Conservation (phyloP, 2,888 invertebrate genomes). For the Ectemnius continuus region DNA sequence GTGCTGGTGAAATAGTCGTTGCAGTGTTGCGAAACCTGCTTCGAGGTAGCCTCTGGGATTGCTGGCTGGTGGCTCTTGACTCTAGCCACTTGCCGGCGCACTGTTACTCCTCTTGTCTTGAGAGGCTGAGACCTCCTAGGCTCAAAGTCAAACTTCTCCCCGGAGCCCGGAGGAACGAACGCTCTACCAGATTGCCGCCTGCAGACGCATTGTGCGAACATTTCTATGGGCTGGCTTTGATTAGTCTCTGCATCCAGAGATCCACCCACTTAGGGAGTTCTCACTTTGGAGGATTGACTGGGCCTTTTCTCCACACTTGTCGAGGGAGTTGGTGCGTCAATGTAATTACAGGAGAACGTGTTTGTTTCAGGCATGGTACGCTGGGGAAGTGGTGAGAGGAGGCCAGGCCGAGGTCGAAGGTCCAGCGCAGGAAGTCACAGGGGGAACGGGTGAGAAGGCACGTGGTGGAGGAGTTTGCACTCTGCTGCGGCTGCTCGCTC, state of each 20-base stretch:
- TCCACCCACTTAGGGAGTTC: neutral
- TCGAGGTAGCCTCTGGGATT: neutral
- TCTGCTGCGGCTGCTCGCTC: slow-evolving; percentile 45
- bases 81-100: no score
- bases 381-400: neutral
- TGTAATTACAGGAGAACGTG: slow-evolving; percentile 26
- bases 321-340: slow-evolving; percentile 24
- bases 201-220: slow-evolving; percentile 56
- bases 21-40: slow-evolving; percentile 19
- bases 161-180: slow-evolving; percentile 24
- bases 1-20: neutral
- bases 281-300: slow-evolving; percentile 9
- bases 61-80: slow-evolving; percentile 2
- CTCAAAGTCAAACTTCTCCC: slow-evolving; percentile 43
- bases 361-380: neutral
- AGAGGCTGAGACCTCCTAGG: slow-evolving; percentile 44
- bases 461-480: slow-evolving; percentile 51
- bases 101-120: slow-evolving; percentile 22
- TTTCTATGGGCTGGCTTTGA: slow-evolving; percentile 46
- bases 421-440: neutral
- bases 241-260: neutral
- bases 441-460: slow-evolving; percentile 52
- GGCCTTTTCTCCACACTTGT: slow-evolving; percentile 14
- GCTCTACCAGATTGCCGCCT: slow-evolving; percentile 29
- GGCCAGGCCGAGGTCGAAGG: slow-evolving; percentile 12